Percentiles rank a stretch among this genome's conserved stretches.
phyloP scores from a whole-genome alignment of 2,888 invertebrate species.

The Acrocera orbiculus region DNA sequence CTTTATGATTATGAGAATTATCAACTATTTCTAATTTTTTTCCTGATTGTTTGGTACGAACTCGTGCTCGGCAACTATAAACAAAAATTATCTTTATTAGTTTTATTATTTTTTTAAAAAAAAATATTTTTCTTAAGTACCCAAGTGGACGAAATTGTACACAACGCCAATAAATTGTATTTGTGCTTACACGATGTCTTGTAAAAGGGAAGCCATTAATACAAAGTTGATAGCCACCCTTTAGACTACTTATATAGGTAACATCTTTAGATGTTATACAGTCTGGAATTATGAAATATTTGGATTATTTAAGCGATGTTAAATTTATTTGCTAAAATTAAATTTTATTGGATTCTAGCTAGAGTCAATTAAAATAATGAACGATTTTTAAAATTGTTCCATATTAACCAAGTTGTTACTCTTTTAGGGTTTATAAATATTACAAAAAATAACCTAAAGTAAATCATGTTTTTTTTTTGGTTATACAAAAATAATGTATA shows the following conservation, averaged over 20 bases:
- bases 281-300: too few relatives aligned
- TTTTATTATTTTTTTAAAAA: background rate
- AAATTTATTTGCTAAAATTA: too few relatives aligned
- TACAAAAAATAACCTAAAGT: too few relatives aligned
- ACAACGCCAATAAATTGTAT: slow-evolving; percentile 26
- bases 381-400: too few relatives aligned
- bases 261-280: too few relatives aligned
- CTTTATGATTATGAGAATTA: slow-evolving; percentile 20
- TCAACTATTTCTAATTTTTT: slow-evolving; percentile 20
- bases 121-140: slow-evolving; percentile 13
- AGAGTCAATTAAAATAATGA: too few relatives aligned
- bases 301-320: too few relatives aligned
- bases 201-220: slow-evolving; percentile 23
- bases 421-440: too few relatives aligned
- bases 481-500: too few relatives aligned
- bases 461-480: too few relatives aligned
- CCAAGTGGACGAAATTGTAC: slow-evolving; percentile 22
- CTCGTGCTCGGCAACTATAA: slow-evolving; percentile 20
- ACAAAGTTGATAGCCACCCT: slow-evolving; percentile 22
- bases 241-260: slow-evolving; percentile 19
- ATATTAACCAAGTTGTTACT: too few relatives aligned
- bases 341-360: too few relatives aligned
- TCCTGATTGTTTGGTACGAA: slow-evolving; percentile 18
- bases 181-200: slow-evolving; percentile 19
- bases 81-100: background rate